Evolutionary conservation across 2,888 invertebrate genomes (phyloP).

Genomic region (Eucriotettix oculatus): DNA sequence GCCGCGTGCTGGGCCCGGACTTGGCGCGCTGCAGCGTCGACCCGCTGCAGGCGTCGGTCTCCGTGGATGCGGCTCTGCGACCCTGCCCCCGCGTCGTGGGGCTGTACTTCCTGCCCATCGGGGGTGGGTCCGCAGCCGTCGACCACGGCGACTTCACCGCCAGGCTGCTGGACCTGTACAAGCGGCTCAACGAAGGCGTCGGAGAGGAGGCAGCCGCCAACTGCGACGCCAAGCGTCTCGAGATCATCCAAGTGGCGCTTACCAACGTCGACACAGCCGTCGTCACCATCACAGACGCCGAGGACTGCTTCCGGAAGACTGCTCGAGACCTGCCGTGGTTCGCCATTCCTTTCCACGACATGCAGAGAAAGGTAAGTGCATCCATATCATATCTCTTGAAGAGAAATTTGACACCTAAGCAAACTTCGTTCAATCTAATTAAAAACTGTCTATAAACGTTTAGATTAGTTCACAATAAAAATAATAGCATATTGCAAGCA

Average conservation of each 20-base stretch:
- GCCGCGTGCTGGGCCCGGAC: constrained; percentile 1
- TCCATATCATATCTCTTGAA: too few species aligned
- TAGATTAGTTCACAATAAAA: too few species aligned
- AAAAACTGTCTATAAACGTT: too few species aligned
- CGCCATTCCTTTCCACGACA: constrained; percentile 51
- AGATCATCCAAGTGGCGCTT: constrained; percentile 1
- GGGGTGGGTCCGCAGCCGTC: constrained; percentile 25
- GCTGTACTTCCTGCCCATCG: constrained; percentile 1
- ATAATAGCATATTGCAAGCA: too few species aligned
- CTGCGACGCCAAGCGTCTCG: background rate
- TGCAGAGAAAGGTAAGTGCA: constrained; percentile 44
- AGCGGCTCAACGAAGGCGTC: constrained; percentile 20
- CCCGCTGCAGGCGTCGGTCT: background rate
- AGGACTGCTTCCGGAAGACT: constrained; percentile 43
- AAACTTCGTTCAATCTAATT: too few species aligned
- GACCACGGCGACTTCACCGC: constrained; percentile 50
- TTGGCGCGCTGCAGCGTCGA: background rate
- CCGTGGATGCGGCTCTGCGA: background rate
- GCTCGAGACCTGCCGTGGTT: constrained; percentile 51
- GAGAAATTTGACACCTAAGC: too few species aligned
- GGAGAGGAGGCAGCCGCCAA: background rate
- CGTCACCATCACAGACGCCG: constrained; percentile 44
- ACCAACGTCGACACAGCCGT: constrained; percentile 26
- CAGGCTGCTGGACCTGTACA: constrained; percentile 38
- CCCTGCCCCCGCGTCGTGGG: background rate